Evolutionary conservation across 1,140 invertebrate species (phyloP), one percentile per base, ranked within the genome.

Genomic region (Paraescarpia echinospica): DNA sequence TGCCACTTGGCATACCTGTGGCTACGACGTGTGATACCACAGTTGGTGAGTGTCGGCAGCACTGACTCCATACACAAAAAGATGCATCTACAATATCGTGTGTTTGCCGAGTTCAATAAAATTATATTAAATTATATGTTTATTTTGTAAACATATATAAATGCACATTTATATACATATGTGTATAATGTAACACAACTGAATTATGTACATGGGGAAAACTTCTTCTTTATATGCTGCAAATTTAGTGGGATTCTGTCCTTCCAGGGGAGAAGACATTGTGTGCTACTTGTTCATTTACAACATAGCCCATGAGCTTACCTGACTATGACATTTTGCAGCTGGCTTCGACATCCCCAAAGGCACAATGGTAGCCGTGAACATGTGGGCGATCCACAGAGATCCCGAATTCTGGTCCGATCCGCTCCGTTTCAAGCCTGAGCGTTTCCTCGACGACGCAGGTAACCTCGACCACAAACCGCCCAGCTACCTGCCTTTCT

Each of bases 371-470:
- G 97, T 98, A 0, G 97, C 98, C 9, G 97, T 97, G n/a, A 98
- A 98, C 95, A 97, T 98, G 94, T 97, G 97, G 93, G 97, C 97
- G 91, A 97, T 98, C 90, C 96, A 98, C 34, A 97, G 97, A 96
- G 97, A 98, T 94, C 96, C 97, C 1, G 96, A 97, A 1, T 97
- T 97, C 91, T 98, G 98, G 95, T 96, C 96, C 0, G 96, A 98
- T 77, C 98, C 98, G 0, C 97, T 98, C 92, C 95, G 96, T 34
- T 98, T 98, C 95, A 96, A 97, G 92, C 98, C 98, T 0, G 98
- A 98, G 88, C 92, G 95, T 90, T 96, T 96, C 92, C 89, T 96
- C 22, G 91, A 94, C 77, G 90, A 94, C 6, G 93, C 95, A 91
- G 95, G 94, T n/a, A 94, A 94, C 14, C 89, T 95, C 41, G 93